A percentile compares a stretch with the other conserved stretches of the same genome.
Conservation (phyloP, 1,140 invertebrate species). For the Acyrthosiphon pisum region DNA sequence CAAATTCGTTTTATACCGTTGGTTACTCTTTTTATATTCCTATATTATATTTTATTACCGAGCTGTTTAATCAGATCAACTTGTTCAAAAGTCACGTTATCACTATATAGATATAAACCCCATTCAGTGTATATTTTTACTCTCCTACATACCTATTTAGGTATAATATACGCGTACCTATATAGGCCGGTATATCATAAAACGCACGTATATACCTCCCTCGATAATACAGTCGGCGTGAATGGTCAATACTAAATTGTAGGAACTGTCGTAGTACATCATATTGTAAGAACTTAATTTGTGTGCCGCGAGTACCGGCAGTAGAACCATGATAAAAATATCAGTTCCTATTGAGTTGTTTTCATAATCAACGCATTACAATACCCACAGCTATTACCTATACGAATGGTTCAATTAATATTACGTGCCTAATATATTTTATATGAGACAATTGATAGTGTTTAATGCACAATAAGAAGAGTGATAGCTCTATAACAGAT, state of each 20-base stretch:
- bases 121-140: not conserved
- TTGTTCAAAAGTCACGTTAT: not conserved
- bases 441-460: too few species aligned
- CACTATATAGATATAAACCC: not conserved
- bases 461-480: too few species aligned
- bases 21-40: slow-evolving; percentile 25
- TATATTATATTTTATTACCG: not conserved
- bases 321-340: not conserved
- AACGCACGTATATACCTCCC: not conserved
- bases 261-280: not conserved
- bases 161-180: not conserved
- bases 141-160: not conserved
- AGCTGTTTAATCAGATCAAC: slow-evolving; percentile 19
- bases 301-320: not conserved
- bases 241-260: not conserved
- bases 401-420: not conserved
- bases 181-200: not conserved
- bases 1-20: slow-evolving; percentile 35
- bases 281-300: not conserved
- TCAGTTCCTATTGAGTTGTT: not conserved
- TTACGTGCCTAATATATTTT: not conserved
- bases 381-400: not conserved
- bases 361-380: not conserved
- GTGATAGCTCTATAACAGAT: too few species aligned
- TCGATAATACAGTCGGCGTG: not conserved